Evolutionary conservation across 2,113 vertebrate species (phyloP).

Genomic region (Rhineura floridana): DNA sequence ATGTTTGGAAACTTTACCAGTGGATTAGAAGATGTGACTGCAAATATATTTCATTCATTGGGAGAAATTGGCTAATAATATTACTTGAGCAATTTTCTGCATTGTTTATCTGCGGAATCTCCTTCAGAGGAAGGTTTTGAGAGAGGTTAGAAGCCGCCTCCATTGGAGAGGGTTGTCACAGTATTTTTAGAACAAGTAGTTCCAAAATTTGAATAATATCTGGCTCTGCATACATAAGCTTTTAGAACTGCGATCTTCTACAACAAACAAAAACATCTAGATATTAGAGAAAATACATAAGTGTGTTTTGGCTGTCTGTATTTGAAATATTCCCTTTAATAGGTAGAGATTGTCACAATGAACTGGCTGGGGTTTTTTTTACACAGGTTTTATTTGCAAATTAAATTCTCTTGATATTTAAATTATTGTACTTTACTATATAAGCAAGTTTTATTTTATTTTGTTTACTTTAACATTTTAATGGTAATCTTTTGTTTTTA

Average conservation of each 20-base stretch:
- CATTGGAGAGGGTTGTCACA: background rate
- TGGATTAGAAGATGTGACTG: background rate
- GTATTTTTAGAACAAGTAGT: background rate
- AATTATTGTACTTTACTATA: background rate
- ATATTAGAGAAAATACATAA: background rate
- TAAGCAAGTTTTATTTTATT: background rate
- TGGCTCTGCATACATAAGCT: background rate
- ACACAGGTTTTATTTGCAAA: background rate
- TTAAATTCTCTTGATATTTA: background rate
- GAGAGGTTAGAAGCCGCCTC: background rate
- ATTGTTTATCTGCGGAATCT: too few relatives aligned
- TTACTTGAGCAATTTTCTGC: too few relatives aligned
- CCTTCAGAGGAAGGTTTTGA: background rate
- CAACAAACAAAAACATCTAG: background rate
- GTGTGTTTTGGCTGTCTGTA: background rate
- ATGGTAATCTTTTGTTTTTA: constrained; percentile 8
- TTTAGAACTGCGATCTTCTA: background rate
- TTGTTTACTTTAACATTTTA: background rate
- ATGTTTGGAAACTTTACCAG: background rate
- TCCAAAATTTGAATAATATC: background rate
- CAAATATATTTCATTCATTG: background rate
- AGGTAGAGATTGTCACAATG: background rate
- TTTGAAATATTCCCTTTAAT: background rate
- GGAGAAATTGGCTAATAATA: background rate
- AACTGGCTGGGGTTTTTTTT: background rate